Base-by-base conservation (phyloP, 2,888 invertebrate species). In the Agrenia bidenticulata region DNA sequence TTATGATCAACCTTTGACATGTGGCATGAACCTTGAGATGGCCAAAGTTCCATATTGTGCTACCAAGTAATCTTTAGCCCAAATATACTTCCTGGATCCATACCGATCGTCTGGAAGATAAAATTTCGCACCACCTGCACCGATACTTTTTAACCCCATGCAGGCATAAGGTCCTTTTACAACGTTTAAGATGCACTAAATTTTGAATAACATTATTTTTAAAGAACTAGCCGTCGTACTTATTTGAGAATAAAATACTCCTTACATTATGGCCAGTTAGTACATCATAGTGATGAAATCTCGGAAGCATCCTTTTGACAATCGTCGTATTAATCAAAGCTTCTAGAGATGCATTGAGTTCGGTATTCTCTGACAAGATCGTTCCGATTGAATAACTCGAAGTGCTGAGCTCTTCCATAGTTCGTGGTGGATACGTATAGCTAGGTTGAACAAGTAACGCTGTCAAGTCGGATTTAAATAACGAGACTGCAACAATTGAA, bases 401-500 rank as follows among this genome's bases (percentile, higher is more conserved):
- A 11, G 13, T 23, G 1, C 50, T 50, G 15, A 61, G 37, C 24
- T 61, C 61, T 23, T 37, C 17, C 19, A 61, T 1, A 39, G 61
- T 53, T 17, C 24, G 21, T 19, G 61, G 42, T 24, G 61, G 61
- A 24, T 19, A 19, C 23, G 23, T 61, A 26, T 37, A 23, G 15
- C 26, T 24, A 5, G 61, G 53, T 23, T 61, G 32, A 17, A 61
- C 39, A 37, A 61, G 50, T 24, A 61, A 32, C 15, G 61, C 51
- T 41, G 61, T 41, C 15, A 61, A 39, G 37, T 51, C 23, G 53
- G 54, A 61, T 24, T 61, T 61, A 53, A 53, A 61, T 23, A 61
- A 53, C 2, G 61, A 61, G 11, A 21, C 61, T 39, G 41, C 39
- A n/a, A 53, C 53, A 41, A 41, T 53, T 32, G 26, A 2, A 7